These are phyloP conservation scores for Corythornis cristatus DNA, from an alignment of 2,113 vertebrate species.

Conservation along the genomic window DNA sequence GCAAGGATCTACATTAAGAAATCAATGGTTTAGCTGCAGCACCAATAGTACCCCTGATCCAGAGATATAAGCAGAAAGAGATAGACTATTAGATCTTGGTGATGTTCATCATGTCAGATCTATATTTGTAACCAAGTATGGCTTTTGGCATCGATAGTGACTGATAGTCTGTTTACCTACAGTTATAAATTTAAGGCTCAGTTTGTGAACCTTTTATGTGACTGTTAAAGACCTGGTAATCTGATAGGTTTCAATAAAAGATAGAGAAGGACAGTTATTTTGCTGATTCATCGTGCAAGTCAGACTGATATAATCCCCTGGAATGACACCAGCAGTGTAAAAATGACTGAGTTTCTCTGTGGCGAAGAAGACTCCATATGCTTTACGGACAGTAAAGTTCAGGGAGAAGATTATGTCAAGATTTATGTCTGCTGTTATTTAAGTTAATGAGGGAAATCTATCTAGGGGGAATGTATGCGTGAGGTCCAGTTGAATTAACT, in stretches of 20 bases:
- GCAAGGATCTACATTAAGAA: not conserved
- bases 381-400: slow-evolving; percentile 58
- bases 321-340: not conserved
- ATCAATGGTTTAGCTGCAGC: not conserved
- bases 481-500: slow-evolving; percentile 26
- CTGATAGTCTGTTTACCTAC: not conserved
- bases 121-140: not conserved
- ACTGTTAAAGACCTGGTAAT: not conserved
- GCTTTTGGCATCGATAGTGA: not conserved
- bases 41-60: not conserved
- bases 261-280: not conserved
- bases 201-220: not conserved
- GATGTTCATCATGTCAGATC: fast-evolving
- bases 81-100: not conserved
- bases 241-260: not conserved
- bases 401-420: slow-evolving; percentile 50
- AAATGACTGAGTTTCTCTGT: slow-evolving; percentile 29
- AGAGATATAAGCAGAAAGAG: not conserved
- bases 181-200: not conserved
- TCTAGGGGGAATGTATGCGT: slow-evolving; percentile 9
- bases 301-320: not conserved
- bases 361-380: slow-evolving; percentile 28
- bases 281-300: not conserved
- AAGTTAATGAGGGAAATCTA: slow-evolving; percentile 57
- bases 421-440: slow-evolving; percentile 56